phyloP scores from a whole-genome alignment of 1,140 invertebrate genomes.

The Ceratina calcarata region DNA sequence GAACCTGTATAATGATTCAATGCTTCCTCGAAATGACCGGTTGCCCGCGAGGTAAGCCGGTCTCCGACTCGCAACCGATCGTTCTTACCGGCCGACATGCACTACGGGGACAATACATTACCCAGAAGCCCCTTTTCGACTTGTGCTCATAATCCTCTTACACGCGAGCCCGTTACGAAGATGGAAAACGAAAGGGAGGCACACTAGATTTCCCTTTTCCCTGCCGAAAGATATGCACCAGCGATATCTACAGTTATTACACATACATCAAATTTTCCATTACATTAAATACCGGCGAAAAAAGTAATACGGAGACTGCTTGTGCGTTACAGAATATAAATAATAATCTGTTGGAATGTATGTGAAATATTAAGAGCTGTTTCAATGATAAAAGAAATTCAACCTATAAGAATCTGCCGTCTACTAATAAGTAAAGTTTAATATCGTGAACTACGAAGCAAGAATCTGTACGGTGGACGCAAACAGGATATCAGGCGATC shows the following conservation, averaged over 20 bases:
- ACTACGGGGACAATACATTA: conserved; percentile 39
- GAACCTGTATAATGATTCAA: conserved; percentile 12
- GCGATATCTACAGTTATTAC: conserved; percentile 48
- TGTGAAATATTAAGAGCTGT: too few species aligned
- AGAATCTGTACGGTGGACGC: neutral
- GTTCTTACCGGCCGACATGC: conserved; percentile 46
- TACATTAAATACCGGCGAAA: too few species aligned
- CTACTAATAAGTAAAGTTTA: too few species aligned
- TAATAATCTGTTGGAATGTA: too few species aligned
- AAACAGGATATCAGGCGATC: neutral
- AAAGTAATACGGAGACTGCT: too few species aligned
- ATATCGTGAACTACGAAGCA: too few species aligned
- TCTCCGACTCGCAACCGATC: conserved; percentile 33
- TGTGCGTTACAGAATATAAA: too few species aligned
- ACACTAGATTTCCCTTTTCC: conserved; percentile 51
- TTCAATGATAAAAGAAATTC: too few species aligned
- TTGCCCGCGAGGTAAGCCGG: neutral
- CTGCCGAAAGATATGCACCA: conserved; percentile 36
- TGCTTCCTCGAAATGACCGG: conserved; percentile 16
- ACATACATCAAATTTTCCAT: conserved; percentile 43
- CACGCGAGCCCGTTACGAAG: conserved; percentile 37
- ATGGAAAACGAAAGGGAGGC: conserved; percentile 47
- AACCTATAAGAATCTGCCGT: too few species aligned
- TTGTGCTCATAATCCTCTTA: conserved; percentile 55
- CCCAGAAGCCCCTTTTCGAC: conserved; percentile 52